Conservation (phyloP, 2,113 vertebrate genomes). For the Hylia prasina region DNA sequence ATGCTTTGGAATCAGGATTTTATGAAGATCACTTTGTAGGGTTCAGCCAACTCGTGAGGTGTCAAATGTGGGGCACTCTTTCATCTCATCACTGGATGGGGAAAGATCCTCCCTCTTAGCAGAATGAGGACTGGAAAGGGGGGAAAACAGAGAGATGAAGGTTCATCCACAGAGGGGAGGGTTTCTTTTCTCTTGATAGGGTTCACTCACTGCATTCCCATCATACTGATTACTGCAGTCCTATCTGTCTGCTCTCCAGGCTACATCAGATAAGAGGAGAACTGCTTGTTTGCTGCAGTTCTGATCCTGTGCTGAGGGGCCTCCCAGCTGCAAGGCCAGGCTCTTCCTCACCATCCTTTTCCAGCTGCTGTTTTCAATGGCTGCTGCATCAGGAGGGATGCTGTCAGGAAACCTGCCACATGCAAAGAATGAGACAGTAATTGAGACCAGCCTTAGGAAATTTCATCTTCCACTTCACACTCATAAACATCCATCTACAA, state of each 20-base stretch:
- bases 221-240: not conserved
- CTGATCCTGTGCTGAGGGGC: slow-evolving; percentile 2
- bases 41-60: slow-evolving; percentile 71
- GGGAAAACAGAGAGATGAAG: slow-evolving; percentile 37
- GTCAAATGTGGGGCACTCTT: slow-evolving; percentile 68
- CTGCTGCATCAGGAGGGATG: not conserved
- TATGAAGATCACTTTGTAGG: slow-evolving; percentile 67
- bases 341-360: not conserved
- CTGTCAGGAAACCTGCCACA: not conserved
- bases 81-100: slow-evolving; percentile 46
- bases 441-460: not conserved
- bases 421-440: not conserved
- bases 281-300: not conserved
- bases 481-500: not conserved
- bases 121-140: slow-evolving; percentile 26
- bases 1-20: slow-evolving; percentile 65
- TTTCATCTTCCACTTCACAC: not conserved
- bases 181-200: slow-evolving; percentile 22
- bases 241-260: slow-evolving; percentile 33
- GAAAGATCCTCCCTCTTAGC: slow-evolving; percentile 63
- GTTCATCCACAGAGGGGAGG: slow-evolving; percentile 39
- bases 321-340: not conserved
- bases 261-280: slow-evolving; percentile 59
- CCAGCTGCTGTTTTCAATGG: not conserved
- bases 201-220: slow-evolving; percentile 43